Base-by-base conservation (phyloP, 2,797 vertebrate species). In the Sebastes alutus region DNA sequence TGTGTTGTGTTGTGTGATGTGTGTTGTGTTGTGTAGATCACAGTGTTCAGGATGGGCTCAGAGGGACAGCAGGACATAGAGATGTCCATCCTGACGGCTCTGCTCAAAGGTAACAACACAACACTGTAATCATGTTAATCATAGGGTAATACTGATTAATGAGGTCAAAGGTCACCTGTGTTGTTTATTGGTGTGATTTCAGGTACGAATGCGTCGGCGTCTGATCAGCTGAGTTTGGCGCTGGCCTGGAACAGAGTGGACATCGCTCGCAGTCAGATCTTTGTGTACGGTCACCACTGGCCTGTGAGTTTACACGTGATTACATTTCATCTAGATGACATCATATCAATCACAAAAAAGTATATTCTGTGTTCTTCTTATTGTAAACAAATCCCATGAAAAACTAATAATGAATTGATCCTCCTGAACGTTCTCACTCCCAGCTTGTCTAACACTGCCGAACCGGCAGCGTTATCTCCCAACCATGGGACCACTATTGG, bases 201-300 rank as follows among this genome's bases (percentile, higher is more conserved):
- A 99, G 98, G 98, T 69, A 99, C 98, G 0, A 99, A 99, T 3
- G 98, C 97, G 0, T 98, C 98, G 0, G 97, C 98, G 0, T 97
- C 97, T 0, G 98, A 99, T 85, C 98, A 99, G 93, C 94, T 99
- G 87, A 99, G 98, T 68, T 82, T 99, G 92, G 98, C 98, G 30
- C 93, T 99, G 92, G 98, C 98, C 64, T 99, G 98, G 98, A 99
- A 99, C 88, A 93, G 98, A 14, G 98, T 99, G 56, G 98, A 99
- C 87, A 99, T 99, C 46, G 98, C 98, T 49, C 96, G 96, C 56
- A 99, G 96, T 87, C 98, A 99, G 81, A 99, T 99, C 92, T 99
- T 99, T 69, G 96, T 99, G 60, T 98, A 97, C 0, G 98, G 98
- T 78, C 97, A 97, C 77, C 97, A 97, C 84, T 97, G 97, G 95